Evolutionary conservation across 2,888 invertebrate genomes (phyloP).

Genomic region (Leptura quadrifasciata): DNA sequence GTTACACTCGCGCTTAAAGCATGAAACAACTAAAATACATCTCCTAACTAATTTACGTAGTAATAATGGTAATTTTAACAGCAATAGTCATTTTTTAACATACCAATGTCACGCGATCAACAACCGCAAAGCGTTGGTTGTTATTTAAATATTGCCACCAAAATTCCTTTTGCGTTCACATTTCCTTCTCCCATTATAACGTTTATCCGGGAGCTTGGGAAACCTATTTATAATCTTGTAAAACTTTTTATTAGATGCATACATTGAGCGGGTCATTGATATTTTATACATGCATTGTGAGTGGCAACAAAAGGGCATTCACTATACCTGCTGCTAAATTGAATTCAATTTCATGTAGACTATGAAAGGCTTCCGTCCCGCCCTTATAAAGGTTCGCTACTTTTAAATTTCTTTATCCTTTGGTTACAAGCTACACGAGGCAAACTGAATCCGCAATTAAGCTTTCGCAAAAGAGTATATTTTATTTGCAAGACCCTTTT

Average conservation of each 20-base stretch:
- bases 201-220: not conserved
- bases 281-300: constrained; percentile 7
- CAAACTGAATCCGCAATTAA: not conserved
- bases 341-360: not conserved
- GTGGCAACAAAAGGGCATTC: constrained; percentile 7
- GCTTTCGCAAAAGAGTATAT: too few relatives aligned
- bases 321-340: not conserved
- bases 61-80: too few relatives aligned
- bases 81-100: too few relatives aligned
- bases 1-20: too few relatives aligned
- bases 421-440: not conserved
- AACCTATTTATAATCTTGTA: constrained; percentile 4
- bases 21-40: too few relatives aligned
- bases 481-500: too few relatives aligned
- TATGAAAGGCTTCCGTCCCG: not conserved
- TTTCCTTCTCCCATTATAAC: not conserved
- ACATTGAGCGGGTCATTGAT: not conserved
- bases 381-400: not conserved
- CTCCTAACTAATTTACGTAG: too few relatives aligned
- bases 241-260: not conserved
- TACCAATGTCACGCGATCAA: not conserved
- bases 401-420: constrained; percentile 4
- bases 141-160: not conserved
- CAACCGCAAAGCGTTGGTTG: not conserved
- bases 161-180: not conserved